Conservation (phyloP, 1,140 invertebrate genomes). For the Megalopta genalis region DNA sequence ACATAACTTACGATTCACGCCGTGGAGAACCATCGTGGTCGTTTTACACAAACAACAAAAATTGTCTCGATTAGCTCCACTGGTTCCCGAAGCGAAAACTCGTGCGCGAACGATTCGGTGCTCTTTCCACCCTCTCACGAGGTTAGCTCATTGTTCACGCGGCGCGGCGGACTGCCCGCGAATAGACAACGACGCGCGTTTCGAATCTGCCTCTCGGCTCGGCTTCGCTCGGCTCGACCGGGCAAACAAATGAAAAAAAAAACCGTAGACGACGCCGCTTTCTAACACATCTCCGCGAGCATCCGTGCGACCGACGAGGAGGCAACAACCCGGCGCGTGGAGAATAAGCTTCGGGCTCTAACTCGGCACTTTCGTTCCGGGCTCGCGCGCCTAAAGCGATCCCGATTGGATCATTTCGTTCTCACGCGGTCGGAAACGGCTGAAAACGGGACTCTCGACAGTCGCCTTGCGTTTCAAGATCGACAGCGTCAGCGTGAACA, state of each 20-base stretch:
- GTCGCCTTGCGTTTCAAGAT: background rate
- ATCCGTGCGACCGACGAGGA: background rate
- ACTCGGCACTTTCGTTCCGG: background rate
- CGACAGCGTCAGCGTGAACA: constrained; percentile 6
- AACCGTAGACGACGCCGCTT: background rate
- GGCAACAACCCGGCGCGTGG: background rate
- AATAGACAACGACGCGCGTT: background rate
- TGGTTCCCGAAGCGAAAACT: constrained; percentile 45
- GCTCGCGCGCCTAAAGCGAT: constrained; percentile 6
- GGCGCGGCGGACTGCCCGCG: background rate
- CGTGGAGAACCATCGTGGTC: constrained; percentile 78
- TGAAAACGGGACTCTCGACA: no score
- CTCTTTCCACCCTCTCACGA: constrained; percentile 39
- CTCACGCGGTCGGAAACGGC: background rate
- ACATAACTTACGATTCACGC: constrained; percentile 77
- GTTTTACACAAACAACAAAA: constrained; percentile 57
- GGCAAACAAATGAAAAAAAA: constrained; percentile 25
- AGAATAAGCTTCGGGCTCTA: background rate
- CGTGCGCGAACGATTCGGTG: constrained; percentile 47
- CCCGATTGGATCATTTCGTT: background rate
- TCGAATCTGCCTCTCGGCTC: background rate
- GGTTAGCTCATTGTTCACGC: constrained; percentile 45
- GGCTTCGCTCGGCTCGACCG: background rate
- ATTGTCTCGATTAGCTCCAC: constrained; percentile 57
- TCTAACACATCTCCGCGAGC: constrained; percentile 23